phyloP scores from a whole-genome alignment of 2,113 vertebrate species.

The Colossoma macropomum region DNA sequence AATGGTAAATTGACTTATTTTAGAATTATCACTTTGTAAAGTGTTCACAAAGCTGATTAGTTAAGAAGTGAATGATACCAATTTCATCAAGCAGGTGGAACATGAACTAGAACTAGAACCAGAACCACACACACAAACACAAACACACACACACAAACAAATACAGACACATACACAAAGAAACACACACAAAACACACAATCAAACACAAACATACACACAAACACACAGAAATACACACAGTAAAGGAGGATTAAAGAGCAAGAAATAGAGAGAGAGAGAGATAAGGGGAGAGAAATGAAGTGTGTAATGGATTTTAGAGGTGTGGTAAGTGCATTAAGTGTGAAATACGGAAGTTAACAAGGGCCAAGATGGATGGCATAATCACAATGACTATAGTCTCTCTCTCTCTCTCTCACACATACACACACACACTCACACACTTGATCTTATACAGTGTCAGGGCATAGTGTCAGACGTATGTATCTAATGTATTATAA shows the following conservation, averaged over 20 bases:
- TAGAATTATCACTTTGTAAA: too few relatives aligned
- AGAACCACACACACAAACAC: too few relatives aligned
- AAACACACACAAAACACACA: not conserved
- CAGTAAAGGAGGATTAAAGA: not conserved
- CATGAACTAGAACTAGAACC: too few relatives aligned
- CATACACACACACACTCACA: not conserved
- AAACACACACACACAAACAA: not conserved
- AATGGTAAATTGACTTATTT: too few relatives aligned
- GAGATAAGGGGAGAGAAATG: fast-evolving
- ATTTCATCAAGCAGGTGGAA: too few relatives aligned
- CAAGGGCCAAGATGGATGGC: not conserved
- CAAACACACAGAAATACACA: not conserved
- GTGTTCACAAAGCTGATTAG: too few relatives aligned
- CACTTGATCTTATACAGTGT: not conserved
- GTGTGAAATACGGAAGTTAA: not conserved
- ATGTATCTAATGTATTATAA: too few relatives aligned
- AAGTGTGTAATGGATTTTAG: conserved; percentile 38
- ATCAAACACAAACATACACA: too few relatives aligned
- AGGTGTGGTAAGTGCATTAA: conserved; percentile 2
- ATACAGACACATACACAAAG: not conserved
- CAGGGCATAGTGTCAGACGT: too few relatives aligned
- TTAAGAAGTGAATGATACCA: too few relatives aligned
- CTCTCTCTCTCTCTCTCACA: too few relatives aligned
- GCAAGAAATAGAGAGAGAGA: not conserved
- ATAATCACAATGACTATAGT: not conserved